phyloP scores from a whole-genome alignment of 1,140 invertebrate species.

The Musca domestica region DNA sequence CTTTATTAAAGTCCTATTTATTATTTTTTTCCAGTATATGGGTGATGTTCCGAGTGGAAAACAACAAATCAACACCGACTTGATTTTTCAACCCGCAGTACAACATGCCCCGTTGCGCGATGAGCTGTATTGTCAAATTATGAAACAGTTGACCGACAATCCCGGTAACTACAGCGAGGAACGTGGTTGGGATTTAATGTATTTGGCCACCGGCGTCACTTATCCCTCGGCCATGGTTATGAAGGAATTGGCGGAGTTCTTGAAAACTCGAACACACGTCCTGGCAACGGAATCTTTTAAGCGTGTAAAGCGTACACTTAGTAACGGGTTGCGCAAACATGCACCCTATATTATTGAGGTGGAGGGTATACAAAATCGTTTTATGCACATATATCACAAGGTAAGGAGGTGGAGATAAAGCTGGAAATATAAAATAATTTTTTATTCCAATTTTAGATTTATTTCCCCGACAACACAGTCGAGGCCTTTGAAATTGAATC shows the following conservation, averaged over 20 bases:
- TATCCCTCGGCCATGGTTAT: conserved; percentile 63
- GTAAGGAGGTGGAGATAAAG: conserved; percentile 39
- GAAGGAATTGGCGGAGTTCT: conserved; percentile 67
- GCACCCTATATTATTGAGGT: conserved; percentile 92
- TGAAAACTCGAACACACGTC: conserved; percentile 75
- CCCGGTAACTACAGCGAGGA: conserved; percentile 79
- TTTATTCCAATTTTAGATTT: conserved; percentile 48
- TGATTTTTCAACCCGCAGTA: conserved; percentile 81
- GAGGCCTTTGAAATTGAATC: conserved; percentile 79
- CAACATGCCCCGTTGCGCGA: conserved; percentile 79
- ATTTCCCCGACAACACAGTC: conserved; percentile 91
- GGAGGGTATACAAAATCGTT: conserved; percentile 91
- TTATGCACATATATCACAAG: conserved; percentile 92
- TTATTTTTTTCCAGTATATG: conserved; percentile 67
- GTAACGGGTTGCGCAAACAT: conserved; percentile 78
- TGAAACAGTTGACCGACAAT: conserved; percentile 92
- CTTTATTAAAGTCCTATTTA: not conserved
- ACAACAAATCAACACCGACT: conserved; percentile 71
- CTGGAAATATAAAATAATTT: not conserved
- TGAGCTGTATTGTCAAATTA: conserved; percentile 91
- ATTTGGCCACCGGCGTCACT: conserved; percentile 85
- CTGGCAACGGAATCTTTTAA: conserved; percentile 79
- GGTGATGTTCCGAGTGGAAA: conserved; percentile 81
- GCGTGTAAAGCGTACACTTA: conserved; percentile 76
- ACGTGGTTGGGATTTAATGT: conserved; percentile 90